Conservation (phyloP, 2,888 invertebrate species). For the Calameuta filiformis region DNA sequence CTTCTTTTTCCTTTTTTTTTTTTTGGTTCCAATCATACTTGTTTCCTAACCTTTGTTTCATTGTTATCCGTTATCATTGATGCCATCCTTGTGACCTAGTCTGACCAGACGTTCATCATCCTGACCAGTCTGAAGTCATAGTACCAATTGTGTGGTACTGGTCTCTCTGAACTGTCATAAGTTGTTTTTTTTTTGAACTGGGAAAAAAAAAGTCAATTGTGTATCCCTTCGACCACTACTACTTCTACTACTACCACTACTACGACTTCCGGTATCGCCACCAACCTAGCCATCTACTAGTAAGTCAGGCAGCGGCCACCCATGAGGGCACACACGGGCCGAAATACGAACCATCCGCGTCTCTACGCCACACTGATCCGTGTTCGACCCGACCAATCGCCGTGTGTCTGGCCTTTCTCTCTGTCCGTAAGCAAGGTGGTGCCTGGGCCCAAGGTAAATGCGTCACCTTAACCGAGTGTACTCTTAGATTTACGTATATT, state of each 20-base stretch:
- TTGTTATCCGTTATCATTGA: not conserved
- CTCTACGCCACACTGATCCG: conserved; percentile 52
- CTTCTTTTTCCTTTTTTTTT: not conserved
- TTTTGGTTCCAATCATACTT: not conserved
- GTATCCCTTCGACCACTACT: conserved; percentile 37
- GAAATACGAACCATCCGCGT: conserved; percentile 57
- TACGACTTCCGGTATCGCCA: conserved; percentile 20
- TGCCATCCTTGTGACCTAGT: not conserved
- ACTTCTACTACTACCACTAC: conserved; percentile 48
- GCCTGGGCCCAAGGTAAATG: conserved; percentile 68
- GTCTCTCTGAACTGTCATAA: not conserved
- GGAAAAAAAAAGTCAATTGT: not conserved
- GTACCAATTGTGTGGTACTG: not conserved
- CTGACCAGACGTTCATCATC: not conserved
- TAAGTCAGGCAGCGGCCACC: conserved; percentile 60
- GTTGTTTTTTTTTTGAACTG: not conserved
- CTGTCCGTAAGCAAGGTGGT: conserved; percentile 65
- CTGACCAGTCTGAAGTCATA: not conserved
- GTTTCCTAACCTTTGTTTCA: not conserved
- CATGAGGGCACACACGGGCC: conserved; percentile 58
- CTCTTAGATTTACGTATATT: conserved; percentile 55
- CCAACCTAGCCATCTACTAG: conserved; percentile 49
- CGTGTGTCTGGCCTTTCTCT: conserved; percentile 63
- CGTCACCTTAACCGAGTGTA: conserved; percentile 67
- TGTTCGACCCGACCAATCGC: conserved; percentile 61